phyloP scores from a whole-genome alignment of 2,888 invertebrate genomes.

The Cerceris ruficornis region DNA sequence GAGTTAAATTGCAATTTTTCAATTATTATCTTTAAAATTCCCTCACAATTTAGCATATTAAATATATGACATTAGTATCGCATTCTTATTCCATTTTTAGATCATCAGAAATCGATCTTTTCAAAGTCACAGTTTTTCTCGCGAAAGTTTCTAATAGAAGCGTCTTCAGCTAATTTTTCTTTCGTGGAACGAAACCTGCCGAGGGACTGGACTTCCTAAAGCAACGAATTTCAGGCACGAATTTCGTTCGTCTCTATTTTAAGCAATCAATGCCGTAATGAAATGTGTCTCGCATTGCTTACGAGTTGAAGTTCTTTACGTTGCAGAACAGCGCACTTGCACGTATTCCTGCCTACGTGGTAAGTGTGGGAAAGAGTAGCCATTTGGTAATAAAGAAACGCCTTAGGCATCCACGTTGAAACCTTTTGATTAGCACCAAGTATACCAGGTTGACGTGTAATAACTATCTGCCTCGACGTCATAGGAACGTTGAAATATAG shows the following conservation, averaged over 20 bases:
- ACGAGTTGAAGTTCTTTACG: slow-evolving; percentile 32
- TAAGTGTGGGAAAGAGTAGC: slow-evolving; percentile 56
- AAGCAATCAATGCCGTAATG: slow-evolving; percentile 34
- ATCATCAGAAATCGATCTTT: no score
- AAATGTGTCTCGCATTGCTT: slow-evolving; percentile 24
- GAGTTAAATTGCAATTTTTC: no score
- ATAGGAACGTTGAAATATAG: neutral
- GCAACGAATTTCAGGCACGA: neutral
- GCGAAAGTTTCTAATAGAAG: no score
- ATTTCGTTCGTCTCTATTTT: slow-evolving; percentile 8
- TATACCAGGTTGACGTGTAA: neutral
- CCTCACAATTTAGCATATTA: no score
- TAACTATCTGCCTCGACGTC: neutral
- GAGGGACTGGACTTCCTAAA: no score
- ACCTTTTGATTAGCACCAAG: slow-evolving; percentile 28
- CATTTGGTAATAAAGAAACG: slow-evolving; percentile 56
- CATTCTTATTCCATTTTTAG: no score
- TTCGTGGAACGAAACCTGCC: no score
- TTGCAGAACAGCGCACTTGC: slow-evolving; percentile 21
- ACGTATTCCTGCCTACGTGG: slow-evolving; percentile 24
- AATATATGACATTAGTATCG: no score
- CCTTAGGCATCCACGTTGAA: slow-evolving; percentile 30
- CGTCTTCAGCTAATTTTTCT: no score
- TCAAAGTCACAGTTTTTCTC: no score
- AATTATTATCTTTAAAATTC: no score